A percentile compares a stretch with the other conserved stretches of the same genome.
Conservation (phyloP, 2,888 invertebrate species). For the Eristalis arbustorum region DNA sequence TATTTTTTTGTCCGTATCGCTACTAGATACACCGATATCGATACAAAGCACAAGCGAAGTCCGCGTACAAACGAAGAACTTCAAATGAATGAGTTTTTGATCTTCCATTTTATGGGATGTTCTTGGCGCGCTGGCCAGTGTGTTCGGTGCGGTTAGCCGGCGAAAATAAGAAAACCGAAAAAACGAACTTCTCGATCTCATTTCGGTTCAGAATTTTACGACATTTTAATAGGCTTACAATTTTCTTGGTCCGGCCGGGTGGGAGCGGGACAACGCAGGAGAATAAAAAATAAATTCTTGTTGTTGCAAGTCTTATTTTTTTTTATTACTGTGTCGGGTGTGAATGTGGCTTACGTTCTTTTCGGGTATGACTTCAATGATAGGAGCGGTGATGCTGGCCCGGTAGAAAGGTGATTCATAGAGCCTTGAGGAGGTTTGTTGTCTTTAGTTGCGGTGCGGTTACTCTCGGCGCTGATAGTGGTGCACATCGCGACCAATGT, state of each 20-base stretch:
- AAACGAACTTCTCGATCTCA: slow-evolving; percentile 47
- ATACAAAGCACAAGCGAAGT: slow-evolving; percentile 40
- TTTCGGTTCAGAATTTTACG: slow-evolving; percentile 56
- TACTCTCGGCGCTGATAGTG: slow-evolving; percentile 1
- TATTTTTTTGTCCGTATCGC: slow-evolving; percentile 1
- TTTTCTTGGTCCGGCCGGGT: slow-evolving; percentile 50
- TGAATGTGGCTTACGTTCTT: slow-evolving; percentile 34
- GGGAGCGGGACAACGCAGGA: slow-evolving; percentile 2
- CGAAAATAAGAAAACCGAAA: slow-evolving; percentile 17
- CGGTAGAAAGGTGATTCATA: slow-evolving; percentile 45
- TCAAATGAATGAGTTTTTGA: slow-evolving; percentile 68
- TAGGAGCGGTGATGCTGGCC: slow-evolving; percentile 31
- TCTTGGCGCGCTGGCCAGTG: slow-evolving; percentile 48
- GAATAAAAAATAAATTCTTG: slow-evolving; percentile 1
- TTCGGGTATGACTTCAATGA: slow-evolving; percentile 40
- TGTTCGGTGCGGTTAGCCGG: slow-evolving; percentile 19
- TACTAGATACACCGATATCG: slow-evolving; percentile 58
- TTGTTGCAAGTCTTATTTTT: slow-evolving; percentile 49
- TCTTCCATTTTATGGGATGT: slow-evolving; percentile 63
- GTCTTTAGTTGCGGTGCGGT: slow-evolving; percentile 33
- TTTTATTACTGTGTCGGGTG: slow-evolving; percentile 52
- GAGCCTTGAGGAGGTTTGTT: slow-evolving; percentile 52
- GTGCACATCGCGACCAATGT: slow-evolving; percentile 22
- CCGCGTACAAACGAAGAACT: slow-evolving; percentile 28
- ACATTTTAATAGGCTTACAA: slow-evolving; percentile 66